Conservation (phyloP, 2,113 vertebrate species). For the Cricetomys ansorgei region DNA sequence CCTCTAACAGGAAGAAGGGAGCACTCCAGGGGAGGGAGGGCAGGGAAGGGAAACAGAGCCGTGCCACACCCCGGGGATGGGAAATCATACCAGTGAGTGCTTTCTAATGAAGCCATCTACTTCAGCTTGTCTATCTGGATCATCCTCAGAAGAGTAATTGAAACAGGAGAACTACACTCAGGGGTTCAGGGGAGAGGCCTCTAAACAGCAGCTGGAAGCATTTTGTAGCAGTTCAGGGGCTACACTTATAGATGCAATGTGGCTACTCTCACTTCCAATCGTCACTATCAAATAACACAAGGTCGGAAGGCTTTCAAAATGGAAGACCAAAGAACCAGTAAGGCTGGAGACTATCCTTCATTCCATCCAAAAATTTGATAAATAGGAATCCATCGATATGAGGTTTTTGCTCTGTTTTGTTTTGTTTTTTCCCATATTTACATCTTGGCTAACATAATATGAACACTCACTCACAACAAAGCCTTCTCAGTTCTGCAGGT, state of each 20-base stretch:
- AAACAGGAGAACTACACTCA: not conserved
- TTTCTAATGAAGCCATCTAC: not conserved
- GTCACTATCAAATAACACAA: not conserved
- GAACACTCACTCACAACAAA: not conserved
- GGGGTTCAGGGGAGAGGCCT: not conserved
- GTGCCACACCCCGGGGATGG: not conserved
- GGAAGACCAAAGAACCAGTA: not conserved
- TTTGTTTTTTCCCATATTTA: not conserved
- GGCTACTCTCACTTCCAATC: not conserved
- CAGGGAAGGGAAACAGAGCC: not conserved
- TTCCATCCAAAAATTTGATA: not conserved
- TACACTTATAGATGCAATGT: not conserved
- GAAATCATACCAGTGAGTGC: not conserved
- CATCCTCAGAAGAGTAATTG: not conserved
- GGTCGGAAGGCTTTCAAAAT: conserved; percentile 13
- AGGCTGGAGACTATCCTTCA: not conserved
- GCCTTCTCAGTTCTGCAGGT: not conserved
- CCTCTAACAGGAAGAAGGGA: not conserved
- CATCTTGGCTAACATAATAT: not conserved
- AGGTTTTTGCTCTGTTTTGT: not conserved
- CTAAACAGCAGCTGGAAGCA: not conserved
- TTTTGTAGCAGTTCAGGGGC: conserved; percentile 4
- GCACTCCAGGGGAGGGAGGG: not conserved
- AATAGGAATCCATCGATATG: not conserved
- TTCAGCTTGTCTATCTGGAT: not conserved